Base-by-base conservation (phyloP, 2,113 vertebrate species). In the Craseonycteris thonglongyai region DNA sequence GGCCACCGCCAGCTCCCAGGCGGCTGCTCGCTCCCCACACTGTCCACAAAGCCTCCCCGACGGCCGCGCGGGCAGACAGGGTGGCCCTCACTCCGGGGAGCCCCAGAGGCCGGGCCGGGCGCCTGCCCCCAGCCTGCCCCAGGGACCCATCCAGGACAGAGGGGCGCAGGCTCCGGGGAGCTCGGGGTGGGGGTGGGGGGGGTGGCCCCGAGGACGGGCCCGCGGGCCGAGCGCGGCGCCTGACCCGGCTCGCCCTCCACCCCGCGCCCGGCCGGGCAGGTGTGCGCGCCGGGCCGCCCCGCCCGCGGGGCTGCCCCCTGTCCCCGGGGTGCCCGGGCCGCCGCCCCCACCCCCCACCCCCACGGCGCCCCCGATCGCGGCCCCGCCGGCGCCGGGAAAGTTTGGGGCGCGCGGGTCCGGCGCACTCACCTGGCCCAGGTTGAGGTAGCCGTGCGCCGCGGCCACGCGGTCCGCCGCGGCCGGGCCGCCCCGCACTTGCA, bases 361-460 rank as follows among this genome's bases (percentile, higher is more conserved):
- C n/a, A n/a, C n/a, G 74, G 47, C 49, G 72, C 74, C 83, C 90
- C 90, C 83, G n/a, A n/a, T 75, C 54, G 61, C 66, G 75, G 54
- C 26, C 72, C 56, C 78, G 15, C 42, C 15, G 38, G 61, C 38
- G 26, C 87, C 65, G n/a, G 28, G 45, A 94, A 94, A 95, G 93
- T 96, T 95, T 91, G 11, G 35, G 92, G 91, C 82, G 86, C 71
- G 30, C 75, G 38, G 80, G 51, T 78, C 51, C 63, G 47, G 40
- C 11, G 81, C 92, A 95, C 98, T 97, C 98, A 99, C 99, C 99
- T 99, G 99, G 54, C 99, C 99, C 96, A 99, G 96, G 98, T 99
- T 99, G 69, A 97, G 97, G 97, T 99, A 99, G 87, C 99, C 99
- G 95, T 99, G 99, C 88, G 98, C 98, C 1, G 97, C 97, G 72